Conservation (phyloP, 1,140 invertebrate genomes). For the Leptinotarsa lineolata region DNA sequence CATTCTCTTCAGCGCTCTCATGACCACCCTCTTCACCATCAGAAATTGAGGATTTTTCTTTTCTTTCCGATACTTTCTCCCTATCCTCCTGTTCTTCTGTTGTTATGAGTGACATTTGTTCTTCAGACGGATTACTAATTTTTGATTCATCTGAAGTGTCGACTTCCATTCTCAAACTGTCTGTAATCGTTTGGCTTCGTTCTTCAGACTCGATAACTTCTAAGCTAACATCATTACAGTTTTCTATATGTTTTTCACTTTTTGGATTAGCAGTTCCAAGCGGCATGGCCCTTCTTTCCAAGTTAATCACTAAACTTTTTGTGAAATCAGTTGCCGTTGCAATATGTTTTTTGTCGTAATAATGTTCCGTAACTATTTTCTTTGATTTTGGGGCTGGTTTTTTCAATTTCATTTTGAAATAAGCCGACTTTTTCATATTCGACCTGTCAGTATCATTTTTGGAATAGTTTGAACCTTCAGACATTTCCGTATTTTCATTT, state of each 20-base stretch:
- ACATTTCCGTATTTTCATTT: too few species aligned
- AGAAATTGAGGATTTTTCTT: not conserved
- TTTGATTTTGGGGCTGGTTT: not conserved
- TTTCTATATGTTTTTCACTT: not conserved
- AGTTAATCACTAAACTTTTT: not conserved
- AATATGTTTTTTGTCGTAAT: not conserved
- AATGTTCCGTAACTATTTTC: not conserved
- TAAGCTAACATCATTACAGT: not conserved
- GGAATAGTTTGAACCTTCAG: too few species aligned
- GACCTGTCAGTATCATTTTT: not conserved
- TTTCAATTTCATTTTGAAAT: conserved; percentile 10
- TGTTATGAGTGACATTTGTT: too few species aligned
- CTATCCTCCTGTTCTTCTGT: not conserved
- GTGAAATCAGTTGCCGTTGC: not conserved
- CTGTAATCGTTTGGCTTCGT: not conserved
- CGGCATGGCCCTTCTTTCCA: not conserved
- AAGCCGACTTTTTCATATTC: not conserved
- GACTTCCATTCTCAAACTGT: not conserved
- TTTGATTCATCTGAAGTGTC: not conserved
- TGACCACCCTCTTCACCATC: not conserved
- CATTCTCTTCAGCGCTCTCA: not conserved
- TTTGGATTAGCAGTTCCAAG: not conserved
- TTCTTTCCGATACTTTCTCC: not conserved
- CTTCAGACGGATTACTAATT: too few species aligned
- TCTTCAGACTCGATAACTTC: not conserved